Evolutionary conservation across 2,797 vertebrate species (phyloP).

Genomic region (Thaleichthys pacificus): DNA sequence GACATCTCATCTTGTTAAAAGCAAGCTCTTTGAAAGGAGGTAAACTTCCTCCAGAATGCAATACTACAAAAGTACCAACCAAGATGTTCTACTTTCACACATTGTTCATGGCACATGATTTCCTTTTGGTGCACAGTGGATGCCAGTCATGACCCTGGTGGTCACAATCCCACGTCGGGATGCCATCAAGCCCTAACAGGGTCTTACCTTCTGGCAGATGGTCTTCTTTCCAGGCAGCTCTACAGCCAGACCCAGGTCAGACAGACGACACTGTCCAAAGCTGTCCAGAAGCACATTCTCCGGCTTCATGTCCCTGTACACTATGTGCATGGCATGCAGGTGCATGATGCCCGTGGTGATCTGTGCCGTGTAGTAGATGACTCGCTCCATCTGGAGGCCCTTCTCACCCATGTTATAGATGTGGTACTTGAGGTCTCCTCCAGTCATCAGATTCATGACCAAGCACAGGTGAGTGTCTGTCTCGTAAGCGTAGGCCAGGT

Average conservation of each 20-base stretch:
- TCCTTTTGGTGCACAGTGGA: too few species aligned
- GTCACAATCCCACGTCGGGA: too few species aligned
- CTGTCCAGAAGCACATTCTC: constrained; percentile 93
- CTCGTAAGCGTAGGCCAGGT: constrained; percentile 88
- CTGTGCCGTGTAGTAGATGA: constrained; percentile 92
- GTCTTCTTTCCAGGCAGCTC: constrained; percentile 76
- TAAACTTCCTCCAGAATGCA: not conserved
- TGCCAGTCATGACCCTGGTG: too few species aligned
- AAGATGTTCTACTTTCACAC: too few species aligned
- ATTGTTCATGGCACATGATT: too few species aligned
- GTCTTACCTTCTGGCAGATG: constrained; percentile 83
- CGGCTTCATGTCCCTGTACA: constrained; percentile 94
- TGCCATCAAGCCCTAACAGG: constrained; percentile 24
- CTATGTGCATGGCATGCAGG: constrained; percentile 84
- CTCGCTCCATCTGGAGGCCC: constrained; percentile 84
- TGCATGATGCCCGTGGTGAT: constrained; percentile 89
- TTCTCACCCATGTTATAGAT: constrained; percentile 89
- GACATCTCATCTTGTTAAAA: not conserved
- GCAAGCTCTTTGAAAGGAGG: not conserved
- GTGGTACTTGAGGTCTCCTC: constrained; percentile 93
- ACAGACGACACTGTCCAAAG: constrained; percentile 88
- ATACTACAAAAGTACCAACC: too few species aligned
- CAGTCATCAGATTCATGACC: constrained; percentile 96
- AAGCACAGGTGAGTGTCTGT: constrained; percentile 91
- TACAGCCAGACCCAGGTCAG: constrained; percentile 90